Evolutionary conservation across 64 coral and sea anemone species (phyloP), one percentile per base, ranked within the genome.

Genomic region (Stichodactyla mertensii): DNA sequence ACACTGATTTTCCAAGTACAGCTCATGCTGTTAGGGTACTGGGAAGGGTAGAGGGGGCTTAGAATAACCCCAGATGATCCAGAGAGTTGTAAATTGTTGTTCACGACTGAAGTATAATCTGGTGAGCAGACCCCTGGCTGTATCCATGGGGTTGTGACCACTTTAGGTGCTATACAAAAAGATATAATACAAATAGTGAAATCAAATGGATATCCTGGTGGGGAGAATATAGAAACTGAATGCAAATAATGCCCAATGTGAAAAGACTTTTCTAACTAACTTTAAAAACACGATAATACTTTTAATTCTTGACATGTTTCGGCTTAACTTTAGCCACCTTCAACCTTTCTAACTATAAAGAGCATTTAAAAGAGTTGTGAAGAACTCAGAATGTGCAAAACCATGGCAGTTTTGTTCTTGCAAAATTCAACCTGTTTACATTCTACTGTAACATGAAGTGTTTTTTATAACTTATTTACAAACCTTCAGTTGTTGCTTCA

Each of bases 1-100:
- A 91, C 89, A 24, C 83, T 54, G 16, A 91, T 91, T 23, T 10
- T 80, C 89, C 89, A 91, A 52, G 51, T 91, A 55, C 89, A 91
- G 9, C 67, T 59, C 10, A 58, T 77, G 60, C 24, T 78, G 61
- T 62, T 64, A 4, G 71, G 71, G 83, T 88, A 82, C 87, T 88
- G 55, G 9, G 87, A 61, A 4, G 89, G 89, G 55, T 90, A 90
- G 15, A 55, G 26, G 27, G 89, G 89, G 83, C 69, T 90, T n/a
- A 79, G 77, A 18, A 90, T 52, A 7, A 66, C 36, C 8, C 89
- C 89, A n/a, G 69, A 79, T 56, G 66, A 80, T 6, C 89, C 89
- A 62, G 83, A 62, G 6, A 85, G 55, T 52, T 85, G 19, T 58
- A 85, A 64, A 23, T 85, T 85, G 56, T 85, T 85, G 24, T 85